These are phyloP conservation scores for Apodemia mormo DNA, from an alignment of 2,888 invertebrate genomes.

Conservation along the genomic window DNA sequence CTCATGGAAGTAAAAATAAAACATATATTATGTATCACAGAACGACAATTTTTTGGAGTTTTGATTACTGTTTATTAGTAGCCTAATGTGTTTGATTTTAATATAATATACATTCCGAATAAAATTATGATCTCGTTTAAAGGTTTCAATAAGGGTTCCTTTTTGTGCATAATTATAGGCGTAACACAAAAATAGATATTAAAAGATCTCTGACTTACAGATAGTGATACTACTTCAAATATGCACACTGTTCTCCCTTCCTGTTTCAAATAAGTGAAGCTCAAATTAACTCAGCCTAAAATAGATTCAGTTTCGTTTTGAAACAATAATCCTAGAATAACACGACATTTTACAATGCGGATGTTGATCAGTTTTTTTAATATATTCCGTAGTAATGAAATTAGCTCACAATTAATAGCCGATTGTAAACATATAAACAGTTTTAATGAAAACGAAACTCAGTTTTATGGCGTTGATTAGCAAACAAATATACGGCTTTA, in stretches of 20 bases:
- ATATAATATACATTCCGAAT: too few relatives aligned
- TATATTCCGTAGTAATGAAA: conserved; percentile 8
- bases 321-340: conserved; percentile 69
- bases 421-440: neutral
- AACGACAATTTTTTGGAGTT: too few relatives aligned
- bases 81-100: too few relatives aligned
- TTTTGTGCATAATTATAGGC: conserved; percentile 8
- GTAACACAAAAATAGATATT: conserved; percentile 20
- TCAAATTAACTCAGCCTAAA: conserved; percentile 67
- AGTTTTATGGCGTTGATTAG: too few relatives aligned
- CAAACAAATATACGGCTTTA: too few relatives aligned
- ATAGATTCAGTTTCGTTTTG: conserved; percentile 61
- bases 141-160: too few relatives aligned
- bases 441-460: too few relatives aligned
- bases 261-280: conserved; percentile 67
- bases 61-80: too few relatives aligned
- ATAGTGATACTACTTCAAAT: conserved; percentile 55
- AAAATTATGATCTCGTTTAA: too few relatives aligned
- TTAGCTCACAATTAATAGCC: neutral
- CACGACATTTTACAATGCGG: conserved; percentile 47
- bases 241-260: conserved; percentile 69
- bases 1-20: too few relatives aligned
- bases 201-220: conserved; percentile 39
- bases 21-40: too few relatives aligned
- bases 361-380: conserved; percentile 24